phyloP scores from a whole-genome alignment of 2,113 vertebrate species.

The Crotophaga sulcirostris region DNA sequence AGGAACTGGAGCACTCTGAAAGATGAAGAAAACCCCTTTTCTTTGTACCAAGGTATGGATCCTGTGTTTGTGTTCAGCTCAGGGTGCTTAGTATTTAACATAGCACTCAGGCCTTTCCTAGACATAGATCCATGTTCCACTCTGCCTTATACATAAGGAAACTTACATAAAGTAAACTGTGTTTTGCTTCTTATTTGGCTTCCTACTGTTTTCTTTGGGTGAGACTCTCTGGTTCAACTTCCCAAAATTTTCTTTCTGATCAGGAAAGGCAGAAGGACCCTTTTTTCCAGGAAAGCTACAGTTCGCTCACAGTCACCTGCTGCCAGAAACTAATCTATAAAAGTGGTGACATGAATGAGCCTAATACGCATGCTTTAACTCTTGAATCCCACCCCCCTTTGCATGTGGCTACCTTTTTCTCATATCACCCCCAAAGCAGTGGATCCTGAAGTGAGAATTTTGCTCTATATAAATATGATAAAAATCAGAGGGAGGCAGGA shows the following conservation, averaged over 20 bases:
- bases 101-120: background rate
- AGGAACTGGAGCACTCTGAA: background rate
- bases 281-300: background rate
- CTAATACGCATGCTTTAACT: background rate
- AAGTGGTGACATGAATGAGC: background rate
- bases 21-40: background rate
- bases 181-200: background rate
- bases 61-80: background rate
- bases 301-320: background rate
- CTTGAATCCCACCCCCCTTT: background rate
- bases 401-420: background rate
- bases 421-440: accelerated
- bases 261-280: background rate
- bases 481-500: background rate
- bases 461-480: background rate
- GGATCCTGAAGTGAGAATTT: background rate
- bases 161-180: background rate
- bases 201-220: background rate
- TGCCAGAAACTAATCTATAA: background rate
- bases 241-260: background rate
- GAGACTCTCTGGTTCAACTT: background rate
- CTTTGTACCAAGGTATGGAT: background rate
- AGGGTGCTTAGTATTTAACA: background rate
- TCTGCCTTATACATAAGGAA: background rate
- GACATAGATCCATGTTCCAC: background rate